phyloP scores from a whole-genome alignment of 2,113 vertebrate species.

The Myodes glareolus region DNA sequence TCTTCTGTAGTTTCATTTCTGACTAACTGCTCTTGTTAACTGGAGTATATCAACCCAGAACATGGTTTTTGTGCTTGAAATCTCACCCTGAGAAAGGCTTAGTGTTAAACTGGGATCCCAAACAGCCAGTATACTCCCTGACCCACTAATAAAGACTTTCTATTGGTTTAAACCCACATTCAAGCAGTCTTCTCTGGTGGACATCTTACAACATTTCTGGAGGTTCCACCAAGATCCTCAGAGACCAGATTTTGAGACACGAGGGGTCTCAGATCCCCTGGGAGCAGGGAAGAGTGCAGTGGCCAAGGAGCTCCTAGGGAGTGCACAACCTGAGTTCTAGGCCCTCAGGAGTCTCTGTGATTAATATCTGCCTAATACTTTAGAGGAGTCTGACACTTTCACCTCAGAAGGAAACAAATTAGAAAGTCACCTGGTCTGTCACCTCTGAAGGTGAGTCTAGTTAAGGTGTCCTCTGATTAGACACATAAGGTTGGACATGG shows the following conservation, averaged over 20 bases:
- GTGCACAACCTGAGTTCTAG: background rate
- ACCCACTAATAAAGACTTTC: background rate
- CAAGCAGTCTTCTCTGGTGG: background rate
- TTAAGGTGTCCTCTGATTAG: background rate
- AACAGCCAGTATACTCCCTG: background rate
- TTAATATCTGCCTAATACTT: background rate
- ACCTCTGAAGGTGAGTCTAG: background rate
- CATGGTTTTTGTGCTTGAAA: background rate
- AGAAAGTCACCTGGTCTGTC: background rate
- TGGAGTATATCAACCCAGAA: background rate
- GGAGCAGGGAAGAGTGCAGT: background rate
- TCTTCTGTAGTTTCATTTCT: background rate
- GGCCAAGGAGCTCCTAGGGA: background rate
- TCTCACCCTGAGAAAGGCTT: background rate
- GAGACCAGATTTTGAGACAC: background rate
- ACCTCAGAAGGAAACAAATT: background rate
- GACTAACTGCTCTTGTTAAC: background rate
- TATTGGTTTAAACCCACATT: background rate
- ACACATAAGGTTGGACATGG: background rate
- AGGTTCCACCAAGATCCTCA: background rate
- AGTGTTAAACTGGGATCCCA: background rate
- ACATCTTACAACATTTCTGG: background rate
- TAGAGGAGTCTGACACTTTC: background rate
- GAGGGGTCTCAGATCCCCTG: background rate
- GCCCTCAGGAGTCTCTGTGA: background rate